Evolutionary conservation across 1,140 invertebrate species (phyloP).

Genomic region (Drosophila athabasca): DNA sequence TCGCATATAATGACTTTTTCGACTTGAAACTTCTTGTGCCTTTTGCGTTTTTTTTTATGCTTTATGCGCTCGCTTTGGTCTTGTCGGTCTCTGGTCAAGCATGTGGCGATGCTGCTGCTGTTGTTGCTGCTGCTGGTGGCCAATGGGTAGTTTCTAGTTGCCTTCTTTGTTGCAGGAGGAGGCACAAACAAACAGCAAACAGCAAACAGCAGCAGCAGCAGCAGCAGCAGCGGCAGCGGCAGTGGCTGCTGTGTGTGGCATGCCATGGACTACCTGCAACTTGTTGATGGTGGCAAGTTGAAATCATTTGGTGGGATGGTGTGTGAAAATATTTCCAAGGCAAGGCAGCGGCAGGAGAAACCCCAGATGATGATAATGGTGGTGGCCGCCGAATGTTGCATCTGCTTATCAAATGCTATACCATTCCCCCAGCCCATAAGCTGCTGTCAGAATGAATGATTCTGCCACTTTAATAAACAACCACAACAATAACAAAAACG

Average conservation of each 20-base stretch:
- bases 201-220: not conserved
- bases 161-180: slow-evolving; percentile 57
- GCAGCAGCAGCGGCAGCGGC: slow-evolving; percentile 23
- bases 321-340: slow-evolving; percentile 74
- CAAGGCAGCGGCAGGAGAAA: slow-evolving; percentile 22
- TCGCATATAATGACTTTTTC: slow-evolving; percentile 81
- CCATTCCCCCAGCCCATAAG: no score
- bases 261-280: slow-evolving; percentile 58
- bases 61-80: slow-evolving; percentile 74
- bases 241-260: slow-evolving; percentile 75
- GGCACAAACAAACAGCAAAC: slow-evolving; percentile 9
- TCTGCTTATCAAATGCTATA: no score
- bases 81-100: slow-evolving; percentile 66
- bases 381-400: not conserved
- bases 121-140: slow-evolving; percentile 50
- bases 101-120: slow-evolving; percentile 47
- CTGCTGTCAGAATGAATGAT: no score
- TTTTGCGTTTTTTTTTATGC: slow-evolving; percentile 71
- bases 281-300: slow-evolving; percentile 72
- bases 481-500: not conserved
- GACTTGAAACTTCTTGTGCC: slow-evolving; percentile 67
- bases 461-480: no score
- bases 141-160: slow-evolving; percentile 51
- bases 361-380: not conserved
- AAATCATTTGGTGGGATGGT: slow-evolving; percentile 64